Conservation (phyloP, 1,140 invertebrate genomes). For the Mercenaria mercenaria region DNA sequence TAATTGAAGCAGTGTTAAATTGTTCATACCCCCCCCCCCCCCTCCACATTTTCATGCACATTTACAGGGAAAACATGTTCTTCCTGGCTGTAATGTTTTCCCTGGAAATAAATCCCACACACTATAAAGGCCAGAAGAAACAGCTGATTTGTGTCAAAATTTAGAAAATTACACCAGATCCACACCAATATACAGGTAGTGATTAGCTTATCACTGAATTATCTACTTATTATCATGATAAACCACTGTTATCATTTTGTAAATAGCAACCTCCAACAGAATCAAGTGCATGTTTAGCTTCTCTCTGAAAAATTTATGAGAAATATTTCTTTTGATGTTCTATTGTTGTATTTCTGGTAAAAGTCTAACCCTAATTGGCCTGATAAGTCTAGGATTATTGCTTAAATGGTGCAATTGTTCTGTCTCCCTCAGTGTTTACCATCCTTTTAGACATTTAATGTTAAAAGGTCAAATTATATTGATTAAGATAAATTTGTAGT, state of each 20-base stretch:
- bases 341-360: slow-evolving; percentile 22
- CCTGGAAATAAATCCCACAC: background rate
- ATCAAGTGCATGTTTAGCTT: background rate
- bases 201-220: slow-evolving; percentile 26
- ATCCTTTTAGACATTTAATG: slow-evolving; percentile 19
- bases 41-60: too few relatives aligned
- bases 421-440: slow-evolving; percentile 15
- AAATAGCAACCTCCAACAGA: slow-evolving; percentile 10
- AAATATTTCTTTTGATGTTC: slow-evolving; percentile 31
- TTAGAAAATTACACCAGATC: slow-evolving; percentile 7
- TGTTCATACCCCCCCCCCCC: too few relatives aligned
- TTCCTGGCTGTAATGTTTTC: too few relatives aligned
- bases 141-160: slow-evolving; percentile 32
- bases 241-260: slow-evolving; percentile 35
- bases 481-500: background rate
- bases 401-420: slow-evolving; percentile 15
- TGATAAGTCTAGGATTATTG: slow-evolving; percentile 14
- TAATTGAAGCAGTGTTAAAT: too few relatives aligned
- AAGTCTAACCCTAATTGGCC: slow-evolving; percentile 5
- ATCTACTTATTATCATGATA: slow-evolving; percentile 27
- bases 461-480: background rate
- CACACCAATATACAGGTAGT: background rate
- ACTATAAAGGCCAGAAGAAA: background rate
- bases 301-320: background rate
- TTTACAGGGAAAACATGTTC: too few relatives aligned